Base-by-base conservation (phyloP, 1,140 invertebrate species). In the Sinella curviseta region DNA sequence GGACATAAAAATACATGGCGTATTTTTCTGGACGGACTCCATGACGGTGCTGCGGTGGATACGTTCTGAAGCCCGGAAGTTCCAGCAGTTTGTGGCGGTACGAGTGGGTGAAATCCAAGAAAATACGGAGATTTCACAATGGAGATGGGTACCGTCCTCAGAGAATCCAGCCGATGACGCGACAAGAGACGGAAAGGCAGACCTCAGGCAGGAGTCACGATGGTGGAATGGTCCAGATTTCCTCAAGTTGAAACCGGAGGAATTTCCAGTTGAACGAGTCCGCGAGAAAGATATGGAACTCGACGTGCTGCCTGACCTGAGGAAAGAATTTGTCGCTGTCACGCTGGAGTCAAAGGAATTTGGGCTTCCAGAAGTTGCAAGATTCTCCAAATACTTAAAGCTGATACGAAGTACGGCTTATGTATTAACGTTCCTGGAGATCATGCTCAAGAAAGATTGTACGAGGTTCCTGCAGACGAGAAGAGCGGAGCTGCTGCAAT, bases 81-180 rank as follows among this genome's bases (percentile, higher is more conserved):
- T 31, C 65, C 65, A 70, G 65, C 26, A 31, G 31, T 70, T 31
- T 33, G 65, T 70, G 28, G 65, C 65, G 12, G 31, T 31, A 4
- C 57, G 65, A 3, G 65, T 70, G 12, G 65, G 65, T 8, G 65
- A 70, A 33, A 70, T 70, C 31, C 65, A 70, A 17, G 65, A 70
- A 24, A 70, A 31, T 70, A 70, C 28, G 2, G 65, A 70, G 2
- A 33, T 33, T 31, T 33, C 28, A 4, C 28, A 48, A 54, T 30
- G 77, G 78, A 8, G 33, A 73, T 77, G 77, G 77, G 24, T 70
- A 2, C 77, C 77, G 0, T 31, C 60, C 4, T 16, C 20, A 8
- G 12, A 70, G 24, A 78, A 78, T 73, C 30, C 60, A 26, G 77
- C 77, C 1, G 77, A 78, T 48, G 77, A 70, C 3, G n/a, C n/a